These are phyloP conservation scores for Drosophila serrata DNA, from an alignment of 1,140 invertebrate species.

Conservation along the genomic window DNA sequence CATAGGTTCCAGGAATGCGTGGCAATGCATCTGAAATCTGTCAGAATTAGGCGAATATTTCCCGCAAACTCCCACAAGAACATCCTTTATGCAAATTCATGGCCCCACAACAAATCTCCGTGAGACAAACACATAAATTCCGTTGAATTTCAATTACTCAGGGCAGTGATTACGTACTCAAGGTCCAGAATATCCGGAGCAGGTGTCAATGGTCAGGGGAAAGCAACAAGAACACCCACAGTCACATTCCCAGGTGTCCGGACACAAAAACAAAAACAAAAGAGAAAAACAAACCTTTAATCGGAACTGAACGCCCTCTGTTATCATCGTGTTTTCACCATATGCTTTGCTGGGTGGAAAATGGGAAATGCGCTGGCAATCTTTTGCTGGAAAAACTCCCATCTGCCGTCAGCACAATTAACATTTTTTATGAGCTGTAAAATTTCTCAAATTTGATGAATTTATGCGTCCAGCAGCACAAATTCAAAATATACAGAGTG, in stretches of 20 bases:
- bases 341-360: slow-evolving; percentile 57
- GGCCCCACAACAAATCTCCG: slow-evolving; percentile 10
- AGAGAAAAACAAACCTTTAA: slow-evolving; percentile 47
- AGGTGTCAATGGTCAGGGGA: slow-evolving; percentile 65
- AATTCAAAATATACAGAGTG: slow-evolving; percentile 37
- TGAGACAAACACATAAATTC: slow-evolving; percentile 49
- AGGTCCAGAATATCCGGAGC: slow-evolving; percentile 8
- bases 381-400: slow-evolving; percentile 37
- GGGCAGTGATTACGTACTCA: slow-evolving; percentile 58
- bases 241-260: slow-evolving; percentile 19
- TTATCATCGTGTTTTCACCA: slow-evolving; percentile 52
- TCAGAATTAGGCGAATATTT: slow-evolving; percentile 8
- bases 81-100: slow-evolving; percentile 22
- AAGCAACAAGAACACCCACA: slow-evolving; percentile 19
- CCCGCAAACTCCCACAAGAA: slow-evolving; percentile 1
- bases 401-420: slow-evolving; percentile 63
- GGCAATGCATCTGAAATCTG: not conserved
- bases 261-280: not conserved
- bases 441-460: slow-evolving; percentile 79
- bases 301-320: slow-evolving; percentile 59
- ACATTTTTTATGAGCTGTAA: slow-evolving; percentile 78
- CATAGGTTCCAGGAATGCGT: not conserved
- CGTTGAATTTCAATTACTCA: slow-evolving; percentile 65
- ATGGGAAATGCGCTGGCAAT: slow-evolving; percentile 35
- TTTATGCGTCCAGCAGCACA: slow-evolving; percentile 53